Evolutionary conservation across 1,140 invertebrate species (phyloP).

Genomic region (Diachasma alloeum): DNA sequence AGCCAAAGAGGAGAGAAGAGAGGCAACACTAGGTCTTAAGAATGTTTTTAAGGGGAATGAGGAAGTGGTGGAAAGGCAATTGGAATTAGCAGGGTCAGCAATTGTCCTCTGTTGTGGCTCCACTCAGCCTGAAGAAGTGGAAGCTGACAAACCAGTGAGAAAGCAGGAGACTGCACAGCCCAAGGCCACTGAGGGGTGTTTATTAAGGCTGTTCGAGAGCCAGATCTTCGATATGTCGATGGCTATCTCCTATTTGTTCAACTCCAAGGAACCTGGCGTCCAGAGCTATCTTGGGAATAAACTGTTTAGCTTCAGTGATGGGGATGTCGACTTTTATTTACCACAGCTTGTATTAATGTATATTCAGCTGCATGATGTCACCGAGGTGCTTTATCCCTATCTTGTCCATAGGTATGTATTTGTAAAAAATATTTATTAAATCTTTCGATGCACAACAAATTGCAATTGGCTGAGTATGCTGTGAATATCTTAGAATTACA

Average conservation of each 20-base stretch:
- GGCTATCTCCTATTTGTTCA: slow-evolving; percentile 96
- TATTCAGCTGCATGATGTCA: slow-evolving; percentile 96
- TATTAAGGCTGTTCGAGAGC: slow-evolving; percentile 94
- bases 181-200: slow-evolving; percentile 64
- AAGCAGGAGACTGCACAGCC: slow-evolving; percentile 55
- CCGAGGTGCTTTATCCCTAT: slow-evolving; percentile 94
- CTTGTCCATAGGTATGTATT: slow-evolving; percentile 85
- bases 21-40: slow-evolving; percentile 14
- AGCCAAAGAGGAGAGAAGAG: slow-evolving; percentile 36
- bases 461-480: too few relatives aligned
- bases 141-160: slow-evolving; percentile 46
- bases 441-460: too few relatives aligned
- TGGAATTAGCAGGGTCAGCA: slow-evolving; percentile 56
- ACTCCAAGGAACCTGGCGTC: slow-evolving; percentile 98
- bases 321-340: slow-evolving; percentile 96
- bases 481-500: too few relatives aligned
- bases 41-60: slow-evolving; percentile 33
- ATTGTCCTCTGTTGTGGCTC: slow-evolving; percentile 62
- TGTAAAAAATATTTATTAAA: slow-evolving; percentile 39
- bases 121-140: slow-evolving; percentile 46
- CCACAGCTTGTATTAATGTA: slow-evolving; percentile 98
- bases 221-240: slow-evolving; percentile 98
- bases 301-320: slow-evolving; percentile 92
- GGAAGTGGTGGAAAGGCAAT: slow-evolving; percentile 35
- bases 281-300: slow-evolving; percentile 97